A percentile compares a stretch with the other conserved stretches of the same genome.
Evolutionary conservation across 2,888 invertebrate genomes (phyloP).

Genomic region (Ophraella communa): DNA sequence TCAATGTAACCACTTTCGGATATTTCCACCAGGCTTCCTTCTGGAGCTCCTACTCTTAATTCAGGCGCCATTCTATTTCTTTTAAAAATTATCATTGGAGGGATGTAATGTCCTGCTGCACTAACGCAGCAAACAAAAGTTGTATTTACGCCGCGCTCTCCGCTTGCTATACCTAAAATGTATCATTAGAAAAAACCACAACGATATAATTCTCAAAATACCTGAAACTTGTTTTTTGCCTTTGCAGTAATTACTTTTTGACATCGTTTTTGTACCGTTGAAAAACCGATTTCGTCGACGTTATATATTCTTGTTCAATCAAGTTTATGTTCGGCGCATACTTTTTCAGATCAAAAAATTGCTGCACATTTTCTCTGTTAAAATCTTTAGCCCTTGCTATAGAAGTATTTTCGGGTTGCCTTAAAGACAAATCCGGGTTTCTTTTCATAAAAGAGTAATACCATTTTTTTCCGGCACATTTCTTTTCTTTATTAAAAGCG

Average conservation of each 20-base stretch:
- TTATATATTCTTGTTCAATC: conserved; percentile 17
- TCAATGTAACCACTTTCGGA: conserved; percentile 13
- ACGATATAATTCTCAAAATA: too few species aligned
- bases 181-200: too few species aligned
- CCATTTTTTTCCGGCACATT: too few species aligned
- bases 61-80: conserved; percentile 9
- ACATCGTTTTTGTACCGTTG: conserved; percentile 18
- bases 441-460: conserved; percentile 14
- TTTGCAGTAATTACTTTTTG: conserved; percentile 2
- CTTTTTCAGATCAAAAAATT: too few species aligned
- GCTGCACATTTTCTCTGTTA: conserved; percentile 11
- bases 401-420: conserved; percentile 4
- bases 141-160: conserved; percentile 8
- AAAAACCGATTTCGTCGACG: conserved; percentile 10
- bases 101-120: conserved; percentile 5
- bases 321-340: too few species aligned
- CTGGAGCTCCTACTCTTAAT: conserved; percentile 6
- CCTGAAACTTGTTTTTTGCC: not conserved
- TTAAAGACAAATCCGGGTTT: not conserved
- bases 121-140: conserved; percentile 8
- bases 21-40: conserved; percentile 1
- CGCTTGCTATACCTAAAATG: too few species aligned
- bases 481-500: too few species aligned
- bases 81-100: conserved; percentile 20
- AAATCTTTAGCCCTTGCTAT: conserved; percentile 12